A percentile compares a stretch with the other conserved stretches of the same genome.
phyloP scores from a whole-genome alignment of 1,140 invertebrate species.

The Penaeus indicus region DNA sequence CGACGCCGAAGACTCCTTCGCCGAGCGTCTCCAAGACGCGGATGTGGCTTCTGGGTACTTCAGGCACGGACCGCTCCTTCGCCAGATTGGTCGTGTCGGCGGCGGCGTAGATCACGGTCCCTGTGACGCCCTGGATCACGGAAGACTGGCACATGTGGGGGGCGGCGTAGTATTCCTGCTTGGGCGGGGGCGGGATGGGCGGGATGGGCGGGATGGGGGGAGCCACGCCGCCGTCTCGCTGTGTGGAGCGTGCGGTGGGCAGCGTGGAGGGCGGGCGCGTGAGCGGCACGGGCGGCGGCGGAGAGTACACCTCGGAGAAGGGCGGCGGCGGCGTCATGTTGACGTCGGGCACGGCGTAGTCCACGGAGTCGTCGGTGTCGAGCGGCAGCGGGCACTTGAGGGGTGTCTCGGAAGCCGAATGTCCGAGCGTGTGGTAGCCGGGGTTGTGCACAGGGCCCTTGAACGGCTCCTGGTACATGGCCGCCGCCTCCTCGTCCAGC shows the following conservation, averaged over 20 bases:
- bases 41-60: conserved; percentile 82
- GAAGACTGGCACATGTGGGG: conserved; percentile 54
- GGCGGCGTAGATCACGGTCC: conserved; percentile 72
- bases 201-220: conserved; percentile 47
- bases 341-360: conserved; percentile 64
- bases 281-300: conserved; percentile 66
- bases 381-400: conserved; percentile 70
- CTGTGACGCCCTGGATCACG: conserved; percentile 73
- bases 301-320: conserved; percentile 72
- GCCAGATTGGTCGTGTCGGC: conserved; percentile 67
- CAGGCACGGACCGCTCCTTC: conserved; percentile 72
- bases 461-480: conserved; percentile 70
- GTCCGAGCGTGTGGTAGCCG: conserved; percentile 67
- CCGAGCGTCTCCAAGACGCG: conserved; percentile 85
- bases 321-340: conserved; percentile 75
- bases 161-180: conserved; percentile 57
- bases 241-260: not conserved
- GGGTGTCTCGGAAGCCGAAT: conserved; percentile 74
- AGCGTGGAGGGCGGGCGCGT: conserved; percentile 56
- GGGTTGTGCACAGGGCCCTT: conserved; percentile 65
- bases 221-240: too few species aligned
- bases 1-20: conserved; percentile 83
- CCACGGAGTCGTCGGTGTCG: conserved; percentile 63
- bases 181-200: conserved; percentile 56
- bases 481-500: conserved; percentile 72